A percentile compares a stretch with the other conserved stretches of the same genome.
Conservation (phyloP, 2,797 vertebrate species). For the Melanotaenia trifasciata region DNA sequence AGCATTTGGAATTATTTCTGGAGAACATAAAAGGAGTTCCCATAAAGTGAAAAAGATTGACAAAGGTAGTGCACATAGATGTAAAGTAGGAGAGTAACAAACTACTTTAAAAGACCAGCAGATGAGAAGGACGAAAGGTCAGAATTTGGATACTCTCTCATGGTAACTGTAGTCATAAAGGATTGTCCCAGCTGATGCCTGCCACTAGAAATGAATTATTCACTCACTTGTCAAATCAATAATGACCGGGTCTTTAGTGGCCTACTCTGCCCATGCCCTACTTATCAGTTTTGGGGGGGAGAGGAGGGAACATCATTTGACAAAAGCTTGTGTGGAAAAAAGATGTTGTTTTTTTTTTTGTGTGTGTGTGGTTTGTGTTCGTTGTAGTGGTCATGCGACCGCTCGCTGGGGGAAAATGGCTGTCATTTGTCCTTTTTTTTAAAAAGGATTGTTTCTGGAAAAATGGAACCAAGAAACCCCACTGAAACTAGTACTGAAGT, state of each 20-base stretch:
- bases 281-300: conserved; percentile 70
- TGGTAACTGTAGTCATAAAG: conserved; percentile 48
- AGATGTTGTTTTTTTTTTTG: conserved; percentile 66
- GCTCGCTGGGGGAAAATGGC: conserved; percentile 67
- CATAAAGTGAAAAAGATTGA: conserved; percentile 44
- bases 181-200: conserved; percentile 79
- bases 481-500: conserved; percentile 46
- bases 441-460: conserved; percentile 66
- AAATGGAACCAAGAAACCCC: conserved; percentile 45
- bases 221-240: conserved; percentile 83
- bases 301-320: conserved; percentile 67
- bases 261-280: conserved; percentile 78
- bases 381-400: conserved; percentile 52
- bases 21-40: conserved; percentile 65
- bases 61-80: conserved; percentile 36
- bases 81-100: conserved; percentile 32
- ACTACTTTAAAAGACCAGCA: conserved; percentile 42
- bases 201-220: conserved; percentile 81
- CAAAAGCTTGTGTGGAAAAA: conserved; percentile 42
- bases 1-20: conserved; percentile 75
- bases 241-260: conserved; percentile 75
- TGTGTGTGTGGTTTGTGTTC: conserved; percentile 36
- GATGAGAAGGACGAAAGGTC: conserved; percentile 45
- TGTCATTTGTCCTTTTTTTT: conserved; percentile 61
- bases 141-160: conserved; percentile 44